phyloP scores from a whole-genome alignment of 2,888 invertebrate species.

The Dasysyrphus albostriatus region DNA sequence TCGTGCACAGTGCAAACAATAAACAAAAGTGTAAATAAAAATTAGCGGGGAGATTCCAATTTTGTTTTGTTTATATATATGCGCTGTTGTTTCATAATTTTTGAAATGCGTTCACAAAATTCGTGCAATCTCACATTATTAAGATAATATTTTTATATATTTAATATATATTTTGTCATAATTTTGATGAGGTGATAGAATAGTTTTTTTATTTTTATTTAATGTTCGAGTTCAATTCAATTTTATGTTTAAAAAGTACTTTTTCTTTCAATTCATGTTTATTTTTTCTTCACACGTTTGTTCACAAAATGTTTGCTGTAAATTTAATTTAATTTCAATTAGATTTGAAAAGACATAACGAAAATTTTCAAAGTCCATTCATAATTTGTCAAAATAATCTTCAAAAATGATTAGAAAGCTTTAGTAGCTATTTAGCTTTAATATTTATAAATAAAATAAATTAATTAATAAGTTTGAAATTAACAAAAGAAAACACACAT shows the following conservation, averaged over 20 bases:
- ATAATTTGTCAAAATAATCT: background rate
- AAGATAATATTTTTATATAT: background rate
- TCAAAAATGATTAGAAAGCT: no score
- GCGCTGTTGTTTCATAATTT: slow-evolving; percentile 71
- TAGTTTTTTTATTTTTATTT: background rate
- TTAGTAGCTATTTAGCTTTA: background rate
- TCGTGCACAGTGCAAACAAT: slow-evolving; percentile 70
- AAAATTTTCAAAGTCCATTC: background rate
- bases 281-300: background rate
- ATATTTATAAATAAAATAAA: background rate
- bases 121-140: slow-evolving; percentile 55
- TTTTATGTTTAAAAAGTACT: no score
- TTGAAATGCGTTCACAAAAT: slow-evolving; percentile 73
- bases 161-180: slow-evolving; percentile 13
- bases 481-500: slow-evolving; percentile 17
- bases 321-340: no score
- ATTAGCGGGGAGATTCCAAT: slow-evolving; percentile 53
- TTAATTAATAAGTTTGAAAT: background rate
- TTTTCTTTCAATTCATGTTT: background rate
- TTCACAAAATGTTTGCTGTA: slow-evolving; percentile 27
- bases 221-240: background rate
- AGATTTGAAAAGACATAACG: background rate
- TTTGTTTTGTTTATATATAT: slow-evolving; percentile 37
- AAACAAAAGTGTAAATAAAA: slow-evolving; percentile 35
- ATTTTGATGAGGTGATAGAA: slow-evolving; percentile 35